Evolutionary conservation across 2,797 vertebrate genomes (phyloP), one percentile per base, ranked within the genome.

Genomic region (Austrolebias charrua): DNA sequence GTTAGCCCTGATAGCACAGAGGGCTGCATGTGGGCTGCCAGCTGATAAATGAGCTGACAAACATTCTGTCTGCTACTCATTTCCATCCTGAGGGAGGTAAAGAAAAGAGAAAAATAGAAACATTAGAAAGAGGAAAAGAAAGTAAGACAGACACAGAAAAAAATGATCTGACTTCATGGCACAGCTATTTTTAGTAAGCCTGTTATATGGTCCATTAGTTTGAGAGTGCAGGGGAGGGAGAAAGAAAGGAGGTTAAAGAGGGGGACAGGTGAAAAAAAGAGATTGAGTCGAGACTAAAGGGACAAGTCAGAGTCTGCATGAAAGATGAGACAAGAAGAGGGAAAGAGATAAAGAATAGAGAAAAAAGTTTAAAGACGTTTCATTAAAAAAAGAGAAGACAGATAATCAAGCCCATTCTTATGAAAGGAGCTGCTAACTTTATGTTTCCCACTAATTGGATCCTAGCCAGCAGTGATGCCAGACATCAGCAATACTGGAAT

Each of bases 1-100:
- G 76, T 78, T 63, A 63, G 73, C 72, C 76, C 82, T 63, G 78
- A 90, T 86, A 74, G 75, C 73, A 55, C 54, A 66, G 55, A 67
- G 69, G 64, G 67, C 73, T 50, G 64, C 76, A 75, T 53, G 47
- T 28, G 43, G 69, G 63, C 86, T 72, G 67, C 71, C 81, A 71
- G 69, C 69, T 90, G 91, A 92, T 90, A 87, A 92, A 92, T 90
- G 90, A 91, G 86, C 90, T 91, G 91, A 92, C 91, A 91, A 80
- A 75, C 71, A 63, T 55, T 78, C 81, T 82, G 76, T 65, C 66
- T 29, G 51, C 84, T 86, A 85, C 82, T 81, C 73, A 90, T 89
- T 90, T 83, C 76, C 68, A 72, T 88, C 77, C 72, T 69, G 63
- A 67, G 78, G 86, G 81, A 83, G 79, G 65, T 62, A 76, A 42